Conservation (phyloP, 2,888 invertebrate species). For the Phyto melanocephala region DNA sequence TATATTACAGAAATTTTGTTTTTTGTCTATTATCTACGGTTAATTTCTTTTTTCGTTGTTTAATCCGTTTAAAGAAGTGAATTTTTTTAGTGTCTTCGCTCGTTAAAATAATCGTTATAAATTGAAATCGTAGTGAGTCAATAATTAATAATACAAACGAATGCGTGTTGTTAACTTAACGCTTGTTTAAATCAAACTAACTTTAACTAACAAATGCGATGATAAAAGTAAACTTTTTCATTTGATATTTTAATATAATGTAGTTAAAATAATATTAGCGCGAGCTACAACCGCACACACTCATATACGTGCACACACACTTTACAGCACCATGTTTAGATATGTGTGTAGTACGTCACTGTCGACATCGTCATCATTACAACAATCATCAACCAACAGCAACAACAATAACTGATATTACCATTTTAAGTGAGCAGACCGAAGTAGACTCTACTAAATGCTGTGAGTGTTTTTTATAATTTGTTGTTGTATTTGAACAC, state of each 20-base stretch:
- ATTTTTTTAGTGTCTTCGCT: slow-evolving; percentile 3
- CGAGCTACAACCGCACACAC: slow-evolving; percentile 41
- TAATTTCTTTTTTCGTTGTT: background rate
- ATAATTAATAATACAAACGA: slow-evolving; percentile 24
- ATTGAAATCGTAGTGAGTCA: slow-evolving; percentile 5
- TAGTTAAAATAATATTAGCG: slow-evolving; percentile 52
- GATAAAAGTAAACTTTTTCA: slow-evolving; percentile 57
- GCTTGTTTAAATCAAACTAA: slow-evolving; percentile 61
- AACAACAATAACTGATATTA: background rate
- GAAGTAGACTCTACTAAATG: slow-evolving; percentile 5
- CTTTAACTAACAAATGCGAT: slow-evolving; percentile 54
- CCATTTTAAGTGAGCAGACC: slow-evolving; percentile 22
- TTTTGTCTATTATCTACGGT: background rate
- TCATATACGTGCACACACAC: slow-evolving; percentile 27
- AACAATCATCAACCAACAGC: background rate
- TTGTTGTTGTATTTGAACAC: background rate
- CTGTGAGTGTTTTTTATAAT: slow-evolving; percentile 7
- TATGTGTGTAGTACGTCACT: slow-evolving; percentile 37
- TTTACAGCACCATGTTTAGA: background rate
- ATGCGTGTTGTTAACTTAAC: slow-evolving; percentile 51
- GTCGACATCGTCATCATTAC: slow-evolving; percentile 11
- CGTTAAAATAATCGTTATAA: slow-evolving; percentile 11
- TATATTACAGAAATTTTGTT: too few relatives aligned
- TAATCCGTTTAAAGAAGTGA: slow-evolving; percentile 3
- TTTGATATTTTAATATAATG: slow-evolving; percentile 16